Evolutionary conservation across 2,797 vertebrate species (phyloP).

Genomic region (Hypotaenidia philippensis): DNA sequence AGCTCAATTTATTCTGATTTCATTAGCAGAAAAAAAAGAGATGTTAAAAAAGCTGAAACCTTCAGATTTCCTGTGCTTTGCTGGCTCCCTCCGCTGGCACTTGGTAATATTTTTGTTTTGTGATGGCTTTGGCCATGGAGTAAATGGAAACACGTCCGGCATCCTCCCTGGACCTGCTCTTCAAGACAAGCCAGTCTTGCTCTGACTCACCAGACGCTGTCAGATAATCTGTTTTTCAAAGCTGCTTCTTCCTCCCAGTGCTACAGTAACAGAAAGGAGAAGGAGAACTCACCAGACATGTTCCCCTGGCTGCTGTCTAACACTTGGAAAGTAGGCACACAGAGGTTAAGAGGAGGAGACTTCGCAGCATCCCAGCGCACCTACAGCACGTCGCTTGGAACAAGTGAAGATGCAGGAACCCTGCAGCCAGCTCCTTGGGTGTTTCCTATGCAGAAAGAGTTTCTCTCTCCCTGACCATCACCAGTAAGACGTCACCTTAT

Average conservation of each 20-base stretch:
- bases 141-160: background rate
- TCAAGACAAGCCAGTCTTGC: background rate
- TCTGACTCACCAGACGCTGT: background rate
- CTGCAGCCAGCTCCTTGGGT: background rate
- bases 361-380: background rate
- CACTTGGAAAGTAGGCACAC: background rate
- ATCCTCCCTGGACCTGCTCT: background rate
- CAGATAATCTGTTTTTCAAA: background rate
- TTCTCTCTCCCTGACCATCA: background rate
- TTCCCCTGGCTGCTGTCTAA: background rate
- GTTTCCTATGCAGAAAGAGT: background rate
- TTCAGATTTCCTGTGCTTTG: conserved; percentile 53
- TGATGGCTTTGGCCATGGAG: conserved; percentile 8
- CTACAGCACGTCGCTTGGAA: fast-evolving
- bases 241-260: background rate
- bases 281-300: background rate
- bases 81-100: conserved; percentile 69
- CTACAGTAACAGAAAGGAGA: background rate
- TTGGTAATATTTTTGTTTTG: conserved; percentile 57
- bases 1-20: conserved; percentile 14
- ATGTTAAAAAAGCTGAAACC: background rate
- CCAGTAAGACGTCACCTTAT: fast-evolving
- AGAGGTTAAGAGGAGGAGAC: background rate
- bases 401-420: background rate
- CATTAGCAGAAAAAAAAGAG: conserved; percentile 8